Evolutionary conservation across 2,113 vertebrate genomes (phyloP).

Genomic region (Nycticryphes semicollaris): DNA sequence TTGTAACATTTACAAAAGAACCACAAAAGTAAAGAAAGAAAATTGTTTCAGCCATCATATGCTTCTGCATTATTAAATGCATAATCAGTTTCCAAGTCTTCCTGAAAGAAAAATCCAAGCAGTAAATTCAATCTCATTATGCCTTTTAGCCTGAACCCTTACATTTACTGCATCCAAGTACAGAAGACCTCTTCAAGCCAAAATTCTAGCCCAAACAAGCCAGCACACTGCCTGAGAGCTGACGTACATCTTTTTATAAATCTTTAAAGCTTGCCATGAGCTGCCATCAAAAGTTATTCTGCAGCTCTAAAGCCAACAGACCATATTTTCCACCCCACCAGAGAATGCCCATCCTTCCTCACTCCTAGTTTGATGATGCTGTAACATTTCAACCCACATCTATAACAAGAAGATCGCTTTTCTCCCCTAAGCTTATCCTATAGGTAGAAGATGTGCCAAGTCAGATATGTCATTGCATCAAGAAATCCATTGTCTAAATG

Average conservation of each 20-base stretch:
- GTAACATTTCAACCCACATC: neutral
- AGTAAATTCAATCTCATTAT: neutral
- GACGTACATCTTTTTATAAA: neutral
- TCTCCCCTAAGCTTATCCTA: fast-evolving
- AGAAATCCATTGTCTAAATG: neutral
- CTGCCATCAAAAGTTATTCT: neutral
- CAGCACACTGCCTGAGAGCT: neutral
- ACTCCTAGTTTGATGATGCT: neutral
- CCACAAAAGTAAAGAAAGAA: constrained; percentile 15
- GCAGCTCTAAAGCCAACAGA: neutral
- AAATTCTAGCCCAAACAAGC: neutral
- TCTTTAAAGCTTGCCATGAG: neutral
- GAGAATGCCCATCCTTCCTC: neutral
- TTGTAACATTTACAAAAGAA: constrained; percentile 44
- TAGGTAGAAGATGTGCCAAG: neutral
- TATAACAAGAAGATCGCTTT: neutral
- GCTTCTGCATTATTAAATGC: constrained; percentile 22
- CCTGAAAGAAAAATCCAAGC: neutral
- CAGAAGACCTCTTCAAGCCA: neutral
- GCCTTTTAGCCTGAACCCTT: neutral
- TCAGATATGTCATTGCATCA: neutral
- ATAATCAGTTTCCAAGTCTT: neutral
- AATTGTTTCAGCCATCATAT: neutral
- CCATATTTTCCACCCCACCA: neutral
- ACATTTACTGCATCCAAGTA: neutral